Evolutionary conservation across 30 jellyfish, hydroid and myxozoan genomes (phyloP).

Genomic region (Turritopsis rubra): DNA sequence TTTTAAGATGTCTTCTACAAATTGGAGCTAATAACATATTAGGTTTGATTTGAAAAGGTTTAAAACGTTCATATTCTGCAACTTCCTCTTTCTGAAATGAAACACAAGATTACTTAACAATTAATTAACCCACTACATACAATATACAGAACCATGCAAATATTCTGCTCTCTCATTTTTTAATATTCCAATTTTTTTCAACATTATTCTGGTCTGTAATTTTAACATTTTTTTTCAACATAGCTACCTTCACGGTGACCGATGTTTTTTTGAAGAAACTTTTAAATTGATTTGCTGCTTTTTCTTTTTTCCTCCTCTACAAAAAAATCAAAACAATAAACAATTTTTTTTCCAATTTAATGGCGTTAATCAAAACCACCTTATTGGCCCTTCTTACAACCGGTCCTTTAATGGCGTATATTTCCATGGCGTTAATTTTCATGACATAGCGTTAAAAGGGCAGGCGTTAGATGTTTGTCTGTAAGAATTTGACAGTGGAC

Average conservation of each 20-base stretch:
- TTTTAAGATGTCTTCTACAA: constrained; percentile 25
- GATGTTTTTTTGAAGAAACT: constrained; percentile 57
- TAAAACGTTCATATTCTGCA: constrained; percentile 25
- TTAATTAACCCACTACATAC: too few relatives aligned
- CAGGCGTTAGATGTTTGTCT: too few relatives aligned
- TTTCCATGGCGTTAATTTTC: too few relatives aligned
- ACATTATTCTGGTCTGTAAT: too few relatives aligned
- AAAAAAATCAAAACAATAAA: background rate
- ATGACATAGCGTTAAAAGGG: too few relatives aligned
- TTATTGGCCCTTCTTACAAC: too few relatives aligned
- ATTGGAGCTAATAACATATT: constrained; percentile 66
- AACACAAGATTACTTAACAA: background rate
- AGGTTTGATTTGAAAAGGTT: constrained; percentile 68
- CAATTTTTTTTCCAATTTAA: too few relatives aligned
- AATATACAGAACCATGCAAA: background rate
- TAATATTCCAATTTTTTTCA: too few relatives aligned
- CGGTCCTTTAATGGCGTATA: too few relatives aligned
- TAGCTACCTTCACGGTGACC: constrained; percentile 3
- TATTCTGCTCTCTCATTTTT: constrained; percentile 3
- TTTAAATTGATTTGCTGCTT: constrained; percentile 49
- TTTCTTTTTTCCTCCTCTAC: constrained; percentile 61
- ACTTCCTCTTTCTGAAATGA: background rate
- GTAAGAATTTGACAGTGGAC: too few relatives aligned
- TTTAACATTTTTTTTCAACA: too few relatives aligned
- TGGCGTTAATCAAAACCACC: too few relatives aligned